A percentile compares a stretch with the other conserved stretches of the same genome.
These are phyloP conservation scores for Leucoraja erinaceus DNA, from an alignment of 2,113 vertebrate genomes.

Conservation along the genomic window DNA sequence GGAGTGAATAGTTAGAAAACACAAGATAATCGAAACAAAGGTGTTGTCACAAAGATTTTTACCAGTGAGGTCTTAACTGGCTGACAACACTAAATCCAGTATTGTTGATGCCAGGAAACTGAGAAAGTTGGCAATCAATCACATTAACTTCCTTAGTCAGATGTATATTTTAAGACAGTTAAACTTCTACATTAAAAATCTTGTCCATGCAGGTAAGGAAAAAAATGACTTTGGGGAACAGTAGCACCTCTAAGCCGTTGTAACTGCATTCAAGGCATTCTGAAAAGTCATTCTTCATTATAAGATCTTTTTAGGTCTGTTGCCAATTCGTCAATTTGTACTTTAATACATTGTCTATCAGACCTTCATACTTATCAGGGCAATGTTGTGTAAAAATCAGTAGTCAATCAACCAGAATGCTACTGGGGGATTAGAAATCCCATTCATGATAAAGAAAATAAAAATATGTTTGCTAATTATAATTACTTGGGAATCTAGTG, in stretches of 20 bases:
- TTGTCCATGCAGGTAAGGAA: background rate
- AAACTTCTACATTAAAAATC: background rate
- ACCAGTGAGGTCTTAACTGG: background rate
- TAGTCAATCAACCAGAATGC: background rate
- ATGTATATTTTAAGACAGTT: background rate
- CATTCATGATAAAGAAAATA: background rate
- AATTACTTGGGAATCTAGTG: background rate
- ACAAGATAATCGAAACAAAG: background rate
- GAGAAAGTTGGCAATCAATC: background rate
- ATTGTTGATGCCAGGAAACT: background rate
- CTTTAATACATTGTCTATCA: slow-evolving; percentile 11
- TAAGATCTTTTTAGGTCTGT: background rate
- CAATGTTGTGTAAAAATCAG: background rate
- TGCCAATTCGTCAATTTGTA: background rate
- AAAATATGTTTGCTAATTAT: background rate
- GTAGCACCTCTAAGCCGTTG: background rate
- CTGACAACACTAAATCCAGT: background rate
- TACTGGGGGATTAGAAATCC: background rate
- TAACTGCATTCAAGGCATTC: background rate
- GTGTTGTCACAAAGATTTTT: too few species aligned
- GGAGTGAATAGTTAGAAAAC: background rate
- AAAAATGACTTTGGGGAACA: background rate
- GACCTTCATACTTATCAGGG: background rate
- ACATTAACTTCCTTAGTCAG: background rate
- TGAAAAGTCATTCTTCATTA: background rate